Base-by-base conservation (phyloP, 2,797 vertebrate genomes). In the Sciurus vulgaris region DNA sequence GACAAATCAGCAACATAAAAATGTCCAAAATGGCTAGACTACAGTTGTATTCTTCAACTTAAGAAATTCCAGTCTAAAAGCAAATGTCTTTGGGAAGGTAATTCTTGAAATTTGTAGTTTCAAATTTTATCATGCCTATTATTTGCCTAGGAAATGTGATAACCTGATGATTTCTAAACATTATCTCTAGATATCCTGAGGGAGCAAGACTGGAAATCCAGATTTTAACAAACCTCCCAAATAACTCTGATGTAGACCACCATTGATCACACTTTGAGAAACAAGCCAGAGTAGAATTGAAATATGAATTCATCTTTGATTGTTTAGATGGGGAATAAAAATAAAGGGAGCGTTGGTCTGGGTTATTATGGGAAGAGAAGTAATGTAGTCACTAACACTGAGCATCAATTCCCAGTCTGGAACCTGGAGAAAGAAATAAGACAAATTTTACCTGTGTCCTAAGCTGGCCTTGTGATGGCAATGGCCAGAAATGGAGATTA, bases 101-200 rank as follows among this genome's bases (percentile, higher is more conserved):
- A 67, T 87, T 83, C 69, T 77, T 94, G 78, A 1, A 92, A 87
- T 73, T 73, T 73, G 4, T 79, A 54, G 38, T 93, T 92, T 96
- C 33, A 74, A 84, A 79, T 69, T 67, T 56, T 86, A 83, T 51
- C 63, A 54, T 30, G 0, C 18, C 49, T 90, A 69, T 44, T 47
- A 65, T 83, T 56, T 93, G 82, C 15, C 65, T 83, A 61, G 59
- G 9, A 61, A 61, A 61, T 24, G 9, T 61, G 65, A 76, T 91
- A 82, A 69, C 20, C 44, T 63, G 2, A 3, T 87, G 24, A 85
- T 78, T 93, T 61, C 59, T 5, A 67, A 92, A n/a, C 4, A 83
- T 28, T 85, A 2, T 67, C 49, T 86, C 49, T 30, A 92, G 24
- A 85, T 93, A 72, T 24, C 4, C 3, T 41, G 14, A 77, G 59